Base-by-base conservation (phyloP, 2,888 invertebrate species). In the Epirrita christyi region DNA sequence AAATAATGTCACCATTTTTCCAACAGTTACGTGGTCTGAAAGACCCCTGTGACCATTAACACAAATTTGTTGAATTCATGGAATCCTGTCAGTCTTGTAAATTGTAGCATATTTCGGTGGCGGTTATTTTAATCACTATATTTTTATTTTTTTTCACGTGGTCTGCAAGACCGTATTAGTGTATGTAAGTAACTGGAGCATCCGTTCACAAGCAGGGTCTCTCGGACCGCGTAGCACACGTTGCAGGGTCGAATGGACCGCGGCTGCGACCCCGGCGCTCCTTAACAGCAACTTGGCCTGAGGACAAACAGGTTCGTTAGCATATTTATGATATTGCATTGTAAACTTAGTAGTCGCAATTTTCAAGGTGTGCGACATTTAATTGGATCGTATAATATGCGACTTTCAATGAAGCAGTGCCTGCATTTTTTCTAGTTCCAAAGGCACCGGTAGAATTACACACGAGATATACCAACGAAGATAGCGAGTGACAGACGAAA, bases 241-340 rank as follows among this genome's bases (percentile, higher is more conserved):
- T 67, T 83, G 84, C 42, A 85, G 46, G 4, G 83, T 75, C 2
- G 85, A 74, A 14, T 80, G 78, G 47, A 87, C 82, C 1, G 88
- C 86, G 0, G 81, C 63, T 0, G 81, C 68, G 42, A 89, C 79
- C 11, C 89, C 89, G 0, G 85, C 85, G 47, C 86, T 88, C 2
- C 91, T 79, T n/a, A 91, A 66, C 51, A 81, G 72, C 53, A 90
- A 67, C 67, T 92, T 92, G 1, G 91, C 91, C 91, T 92, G 67
- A 44, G 40, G 49, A 56, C 59, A 37, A 66, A 60, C 59, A 37
- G 28, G 50, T 37, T 46, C 40, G 36, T 46, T 59, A 42, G 41
- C 48, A 50, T 57, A 52, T 45, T 46, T 41, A 47, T 47, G 11
- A 52, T 54, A 54, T 38, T 49, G 34, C 49, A 49, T 53, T 53